phyloP scores from a whole-genome alignment of 2,113 vertebrate species.

The Scortum barcoo region DNA sequence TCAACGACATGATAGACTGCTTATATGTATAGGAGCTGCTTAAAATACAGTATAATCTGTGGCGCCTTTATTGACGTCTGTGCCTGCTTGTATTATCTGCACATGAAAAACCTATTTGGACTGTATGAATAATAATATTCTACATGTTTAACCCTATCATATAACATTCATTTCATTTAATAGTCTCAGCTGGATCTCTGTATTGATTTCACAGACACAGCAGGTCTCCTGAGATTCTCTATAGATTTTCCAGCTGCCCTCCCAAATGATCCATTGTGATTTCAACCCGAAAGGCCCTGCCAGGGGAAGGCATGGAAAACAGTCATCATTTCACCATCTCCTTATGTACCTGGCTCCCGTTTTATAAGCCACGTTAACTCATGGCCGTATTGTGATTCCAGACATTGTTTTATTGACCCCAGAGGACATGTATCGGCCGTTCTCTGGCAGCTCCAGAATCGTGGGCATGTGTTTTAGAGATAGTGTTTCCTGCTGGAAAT shows the following conservation, averaged over 20 bases:
- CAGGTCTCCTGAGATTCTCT: slow-evolving; percentile 69
- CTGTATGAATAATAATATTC: slow-evolving; percentile 76
- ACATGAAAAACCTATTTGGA: slow-evolving; percentile 75
- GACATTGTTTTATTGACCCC: slow-evolving; percentile 68
- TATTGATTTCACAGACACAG: slow-evolving; percentile 77
- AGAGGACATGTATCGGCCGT: slow-evolving; percentile 39
- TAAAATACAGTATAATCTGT: slow-evolving; percentile 35
- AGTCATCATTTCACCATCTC: slow-evolving; percentile 68
- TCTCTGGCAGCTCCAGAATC: slow-evolving; percentile 46
- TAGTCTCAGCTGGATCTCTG: slow-evolving; percentile 74
- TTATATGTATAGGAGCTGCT: neutral
- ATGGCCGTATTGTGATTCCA: slow-evolving; percentile 61
- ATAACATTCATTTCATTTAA: slow-evolving; percentile 76
- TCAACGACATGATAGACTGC: slow-evolving; percentile 26
- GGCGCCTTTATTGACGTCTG: slow-evolving; percentile 50
- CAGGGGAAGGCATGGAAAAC: slow-evolving; percentile 73
- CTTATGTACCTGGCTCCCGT: slow-evolving; percentile 69
- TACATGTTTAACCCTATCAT: slow-evolving; percentile 73
- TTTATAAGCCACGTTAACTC: slow-evolving; percentile 63
- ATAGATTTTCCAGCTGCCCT: slow-evolving; percentile 82
- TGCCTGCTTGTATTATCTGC: slow-evolving; percentile 59
- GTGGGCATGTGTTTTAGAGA: slow-evolving; percentile 49
- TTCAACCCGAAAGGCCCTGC: slow-evolving; percentile 63
- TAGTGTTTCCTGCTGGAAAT: slow-evolving; percentile 52
- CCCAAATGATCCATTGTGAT: slow-evolving; percentile 76